Evolutionary conservation across 2,888 invertebrate genomes (phyloP).

Genomic region (Thecophora atra): DNA sequence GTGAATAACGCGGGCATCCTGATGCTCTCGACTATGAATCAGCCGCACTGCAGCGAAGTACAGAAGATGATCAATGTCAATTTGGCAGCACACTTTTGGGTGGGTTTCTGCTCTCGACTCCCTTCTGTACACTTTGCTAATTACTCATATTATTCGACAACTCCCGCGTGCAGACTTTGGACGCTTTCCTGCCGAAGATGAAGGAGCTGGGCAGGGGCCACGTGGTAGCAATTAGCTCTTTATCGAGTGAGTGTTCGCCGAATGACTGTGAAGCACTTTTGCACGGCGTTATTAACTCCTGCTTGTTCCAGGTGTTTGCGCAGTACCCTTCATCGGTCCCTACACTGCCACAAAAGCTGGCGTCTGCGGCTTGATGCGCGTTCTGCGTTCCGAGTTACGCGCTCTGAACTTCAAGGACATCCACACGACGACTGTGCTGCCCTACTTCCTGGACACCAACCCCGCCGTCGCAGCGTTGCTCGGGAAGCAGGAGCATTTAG

Average conservation of each 20-base stretch:
- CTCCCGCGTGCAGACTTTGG: slow-evolving; percentile 53
- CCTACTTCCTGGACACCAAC: slow-evolving; percentile 59
- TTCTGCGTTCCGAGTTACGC: slow-evolving; percentile 54
- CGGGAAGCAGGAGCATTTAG: rapidly evolving
- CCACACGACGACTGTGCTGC: slow-evolving; percentile 53
- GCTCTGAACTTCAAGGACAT: slow-evolving; percentile 49
- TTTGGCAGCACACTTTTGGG: slow-evolving; percentile 64
- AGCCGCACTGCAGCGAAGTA: slow-evolving; percentile 56
- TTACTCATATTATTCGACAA: too few relatives aligned
- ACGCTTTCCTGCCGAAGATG: slow-evolving; percentile 63
- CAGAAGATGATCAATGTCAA: slow-evolving; percentile 64
- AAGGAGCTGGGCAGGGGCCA: slow-evolving; percentile 58
- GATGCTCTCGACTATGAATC: slow-evolving; percentile 42
- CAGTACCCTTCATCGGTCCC: slow-evolving; percentile 42
- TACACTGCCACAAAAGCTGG: slow-evolving; percentile 64
- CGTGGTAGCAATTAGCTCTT: slow-evolving; percentile 62
- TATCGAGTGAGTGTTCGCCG: slow-evolving; percentile 48
- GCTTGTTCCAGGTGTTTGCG: slow-evolving; percentile 15
- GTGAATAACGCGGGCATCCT: slow-evolving; percentile 66
- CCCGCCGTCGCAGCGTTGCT: slow-evolving; percentile 21
- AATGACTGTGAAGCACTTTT: too few relatives aligned
- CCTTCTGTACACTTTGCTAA: too few relatives aligned
- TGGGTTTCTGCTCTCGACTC: slow-evolving; percentile 43
- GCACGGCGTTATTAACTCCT: background rate
- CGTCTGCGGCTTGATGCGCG: slow-evolving; percentile 57